Percentiles rank a stretch among this genome's conserved stretches.
phyloP scores from a whole-genome alignment of 2,113 vertebrate genomes.

The Vireo altiloquus region DNA sequence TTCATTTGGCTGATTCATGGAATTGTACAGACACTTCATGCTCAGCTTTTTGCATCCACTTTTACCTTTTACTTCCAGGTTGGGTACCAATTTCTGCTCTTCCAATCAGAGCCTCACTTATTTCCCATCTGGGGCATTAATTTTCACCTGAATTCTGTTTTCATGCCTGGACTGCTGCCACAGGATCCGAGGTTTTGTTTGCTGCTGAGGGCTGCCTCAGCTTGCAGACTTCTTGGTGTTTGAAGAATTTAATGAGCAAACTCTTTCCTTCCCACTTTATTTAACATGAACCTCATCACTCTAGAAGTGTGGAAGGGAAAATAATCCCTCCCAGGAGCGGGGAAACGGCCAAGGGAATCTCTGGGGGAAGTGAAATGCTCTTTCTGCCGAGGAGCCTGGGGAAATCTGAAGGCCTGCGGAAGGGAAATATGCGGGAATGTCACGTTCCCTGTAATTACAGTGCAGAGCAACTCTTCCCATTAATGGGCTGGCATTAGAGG shows the following conservation, averaged over 20 bases:
- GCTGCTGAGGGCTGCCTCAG: neutral
- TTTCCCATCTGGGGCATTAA: neutral
- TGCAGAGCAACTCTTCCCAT: neutral
- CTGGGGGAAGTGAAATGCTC: neutral
- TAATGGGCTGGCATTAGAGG: neutral
- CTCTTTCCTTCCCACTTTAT: neutral
- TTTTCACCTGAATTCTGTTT: neutral
- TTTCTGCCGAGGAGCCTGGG: neutral
- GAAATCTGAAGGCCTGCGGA: neutral
- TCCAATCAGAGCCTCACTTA: neutral
- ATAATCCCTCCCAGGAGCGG: neutral
- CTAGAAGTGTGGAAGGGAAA: neutral
- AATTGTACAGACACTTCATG: neutral
- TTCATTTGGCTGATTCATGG: neutral
- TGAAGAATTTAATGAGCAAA: neutral
- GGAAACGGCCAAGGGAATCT: rapidly evolving
- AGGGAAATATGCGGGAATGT: neutral
- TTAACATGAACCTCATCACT: neutral
- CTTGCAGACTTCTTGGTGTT: neutral
- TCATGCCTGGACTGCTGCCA: neutral
- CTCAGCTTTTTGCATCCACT: neutral
- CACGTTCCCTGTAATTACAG: neutral
- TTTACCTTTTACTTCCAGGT: neutral
- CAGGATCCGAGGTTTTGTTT: neutral
- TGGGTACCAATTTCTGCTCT: neutral